Base-by-base conservation (phyloP, 2,113 vertebrate genomes). In the Prunella himalayana region DNA sequence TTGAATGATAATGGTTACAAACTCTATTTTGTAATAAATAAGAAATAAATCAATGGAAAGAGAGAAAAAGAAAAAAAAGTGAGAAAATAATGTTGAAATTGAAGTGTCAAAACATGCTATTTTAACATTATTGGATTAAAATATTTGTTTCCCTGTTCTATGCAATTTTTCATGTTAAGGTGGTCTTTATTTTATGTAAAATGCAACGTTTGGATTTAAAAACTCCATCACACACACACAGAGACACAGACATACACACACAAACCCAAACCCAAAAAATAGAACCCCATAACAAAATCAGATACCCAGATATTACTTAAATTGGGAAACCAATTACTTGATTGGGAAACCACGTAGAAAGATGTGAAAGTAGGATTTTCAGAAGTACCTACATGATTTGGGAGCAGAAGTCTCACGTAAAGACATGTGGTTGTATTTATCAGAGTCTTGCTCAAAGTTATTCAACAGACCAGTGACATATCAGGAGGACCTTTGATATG, bases 101-200 rank as follows among this genome's bases (percentile, higher is more conserved):
- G 13, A 61, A 15, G 2, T 27, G 5, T 10, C 45, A 65, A 49
- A 72, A 33, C 3, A 30, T 0, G 0, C 0, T 45, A n/a, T 53
- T 92, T 66, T 78, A 80, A 25, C 8, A 42, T 60, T 45, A 56
- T 2, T 35, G 2, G 4, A 72, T 30, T 14, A 57, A 77, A 88
- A 57, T 41, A 3, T 33, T 10, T 18, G 49, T 79, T 75, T 87
- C 6, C 20, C 7, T 4, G 1, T 75, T 71, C 44, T 68, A 72
- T 85, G 8, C 2, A 71, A 41, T 12, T 31, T 84, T 65, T 78
- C 2, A 9, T 50, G 15, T 42, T 60, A 27, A 79, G 90, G 21
- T 25, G 2, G 2, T 31, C 4, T 72, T 76, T n/a, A 24, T 89
- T 71, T 82, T 7, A 8, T n/a, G 37, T 30, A 68, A 79, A 79